phyloP scores from a whole-genome alignment of 2,113 vertebrate species.

The Ivindomyrus marchei region DNA sequence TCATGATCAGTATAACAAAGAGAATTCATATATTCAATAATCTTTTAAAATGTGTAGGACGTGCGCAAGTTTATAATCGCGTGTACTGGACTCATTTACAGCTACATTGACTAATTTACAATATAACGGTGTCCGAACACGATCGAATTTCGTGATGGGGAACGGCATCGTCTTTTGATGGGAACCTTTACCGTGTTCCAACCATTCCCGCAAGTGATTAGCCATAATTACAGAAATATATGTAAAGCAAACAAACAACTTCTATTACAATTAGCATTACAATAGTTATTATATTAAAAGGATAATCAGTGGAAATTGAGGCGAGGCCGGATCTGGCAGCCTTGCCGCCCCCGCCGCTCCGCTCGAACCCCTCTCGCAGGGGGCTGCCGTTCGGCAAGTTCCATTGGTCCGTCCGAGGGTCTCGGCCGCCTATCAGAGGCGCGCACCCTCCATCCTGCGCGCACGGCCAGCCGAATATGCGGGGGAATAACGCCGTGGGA shows the following conservation, averaged over 20 bases:
- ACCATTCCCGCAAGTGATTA: not conserved
- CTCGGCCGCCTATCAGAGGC: conserved; percentile 21
- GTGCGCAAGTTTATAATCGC: not conserved
- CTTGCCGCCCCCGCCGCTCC: not conserved
- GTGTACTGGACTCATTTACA: not conserved
- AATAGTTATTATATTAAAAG: not conserved
- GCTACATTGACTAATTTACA: not conserved
- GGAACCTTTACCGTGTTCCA: not conserved
- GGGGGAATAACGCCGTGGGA: conserved; percentile 20
- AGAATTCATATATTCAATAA: not conserved
- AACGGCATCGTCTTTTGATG: not conserved
- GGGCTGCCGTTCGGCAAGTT: conserved; percentile 17
- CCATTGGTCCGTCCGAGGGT: conserved; percentile 37
- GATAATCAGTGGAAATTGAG: not conserved
- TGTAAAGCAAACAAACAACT: not conserved
- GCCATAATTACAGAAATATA: not conserved
- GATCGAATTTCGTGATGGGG: not conserved
- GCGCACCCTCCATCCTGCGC: conserved; percentile 17
- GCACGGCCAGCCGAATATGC: conserved; percentile 22
- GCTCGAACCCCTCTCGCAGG: not conserved
- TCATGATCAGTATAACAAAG: not conserved
- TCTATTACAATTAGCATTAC: not conserved
- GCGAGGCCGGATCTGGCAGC: not conserved
- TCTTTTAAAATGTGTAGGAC: not conserved
- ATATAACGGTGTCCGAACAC: not conserved